Evolutionary conservation across 2,888 invertebrate genomes (phyloP).

Genomic region (Stratiomys singularior): DNA sequence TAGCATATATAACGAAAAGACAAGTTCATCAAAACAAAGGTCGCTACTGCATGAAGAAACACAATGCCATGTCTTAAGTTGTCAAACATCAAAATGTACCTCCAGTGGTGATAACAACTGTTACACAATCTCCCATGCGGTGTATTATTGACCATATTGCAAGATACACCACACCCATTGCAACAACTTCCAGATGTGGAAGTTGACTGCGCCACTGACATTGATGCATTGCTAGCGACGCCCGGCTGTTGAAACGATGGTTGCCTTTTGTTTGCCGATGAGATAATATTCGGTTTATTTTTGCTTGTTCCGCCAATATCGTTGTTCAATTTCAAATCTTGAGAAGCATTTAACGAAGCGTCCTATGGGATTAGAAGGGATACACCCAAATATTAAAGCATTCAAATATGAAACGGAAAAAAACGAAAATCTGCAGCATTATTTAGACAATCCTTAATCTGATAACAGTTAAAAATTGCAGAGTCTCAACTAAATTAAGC

Average conservation of each 20-base stretch:
- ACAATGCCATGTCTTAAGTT: constrained; percentile 46
- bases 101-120: constrained; percentile 88
- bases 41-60: constrained; percentile 43
- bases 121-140: constrained; percentile 83
- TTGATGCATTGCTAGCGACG: constrained; percentile 47
- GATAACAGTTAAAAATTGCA: neutral
- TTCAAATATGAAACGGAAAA: constrained; percentile 43
- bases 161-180: constrained; percentile 76
- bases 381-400: constrained; percentile 21
- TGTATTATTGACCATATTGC: constrained; percentile 78
- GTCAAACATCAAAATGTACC: constrained; percentile 67
- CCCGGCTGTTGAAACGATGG: constrained; percentile 52
- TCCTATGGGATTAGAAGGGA: constrained; percentile 53
- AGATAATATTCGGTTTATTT: constrained; percentile 53
- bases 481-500: too few relatives aligned
- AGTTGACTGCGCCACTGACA: constrained; percentile 53
- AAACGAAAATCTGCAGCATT: constrained; percentile 49
- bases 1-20: neutral
- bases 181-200: constrained; percentile 59
- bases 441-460: constrained; percentile 44
- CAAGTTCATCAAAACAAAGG: neutral
- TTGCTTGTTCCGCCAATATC: constrained; percentile 53
- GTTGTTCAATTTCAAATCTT: constrained; percentile 54
- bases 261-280: constrained; percentile 52
- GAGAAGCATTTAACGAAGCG: constrained; percentile 56